Percentiles rank a stretch among this genome's conserved stretches.
These are phyloP conservation scores for Sebastolobus altivelis DNA, from an alignment of 2,797 vertebrate species.

Conservation along the genomic window DNA sequence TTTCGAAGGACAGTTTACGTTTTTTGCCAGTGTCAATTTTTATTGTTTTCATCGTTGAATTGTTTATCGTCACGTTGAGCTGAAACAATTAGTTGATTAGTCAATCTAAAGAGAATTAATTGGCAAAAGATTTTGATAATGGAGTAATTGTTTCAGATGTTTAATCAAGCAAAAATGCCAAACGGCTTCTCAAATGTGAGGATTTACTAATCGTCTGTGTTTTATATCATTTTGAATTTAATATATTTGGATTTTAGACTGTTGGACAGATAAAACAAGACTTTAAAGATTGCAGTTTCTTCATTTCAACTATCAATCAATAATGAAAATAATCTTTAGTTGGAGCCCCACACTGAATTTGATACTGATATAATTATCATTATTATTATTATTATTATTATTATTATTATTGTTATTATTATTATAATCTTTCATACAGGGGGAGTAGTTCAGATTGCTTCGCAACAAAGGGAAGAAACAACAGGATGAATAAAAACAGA, in stretches of 20 bases:
- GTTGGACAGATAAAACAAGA: background rate
- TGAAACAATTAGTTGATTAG: background rate
- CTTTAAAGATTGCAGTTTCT: background rate
- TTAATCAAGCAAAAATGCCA: no score
- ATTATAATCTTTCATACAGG: no score
- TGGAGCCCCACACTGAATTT: no score
- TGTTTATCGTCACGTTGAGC: background rate
- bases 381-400: no score
- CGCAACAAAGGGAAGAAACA: no score
- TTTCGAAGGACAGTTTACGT: background rate
- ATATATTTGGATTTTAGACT: background rate
- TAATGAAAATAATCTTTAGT: background rate
- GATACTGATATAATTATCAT: background rate
- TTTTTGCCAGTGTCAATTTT: rapidly evolving
- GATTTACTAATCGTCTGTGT: no score
- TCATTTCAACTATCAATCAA: background rate
- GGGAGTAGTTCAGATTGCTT: no score
- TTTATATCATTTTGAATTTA: background rate
- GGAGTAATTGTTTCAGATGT: background rate
- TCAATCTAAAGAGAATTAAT: background rate
- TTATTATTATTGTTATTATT: no score
- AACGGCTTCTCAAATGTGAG: no score
- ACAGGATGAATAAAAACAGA: no score
- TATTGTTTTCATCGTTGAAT: background rate
- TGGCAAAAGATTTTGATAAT: background rate